Evolutionary conservation across 1,140 invertebrate genomes (phyloP).

Genomic region (Eulimnadia texana): DNA sequence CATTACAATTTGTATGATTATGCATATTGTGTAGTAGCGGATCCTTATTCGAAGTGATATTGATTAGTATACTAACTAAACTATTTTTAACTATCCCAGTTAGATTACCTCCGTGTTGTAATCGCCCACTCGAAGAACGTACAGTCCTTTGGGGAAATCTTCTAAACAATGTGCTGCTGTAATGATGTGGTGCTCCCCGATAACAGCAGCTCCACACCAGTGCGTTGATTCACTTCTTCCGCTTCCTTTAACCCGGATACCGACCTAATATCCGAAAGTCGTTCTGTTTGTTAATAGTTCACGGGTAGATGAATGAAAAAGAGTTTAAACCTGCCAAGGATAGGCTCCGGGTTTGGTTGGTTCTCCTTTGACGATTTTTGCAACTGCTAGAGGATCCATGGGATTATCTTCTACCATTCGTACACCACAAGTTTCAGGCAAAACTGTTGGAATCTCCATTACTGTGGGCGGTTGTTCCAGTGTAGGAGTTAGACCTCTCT

Average conservation of each 20-base stretch:
- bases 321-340: slow-evolving; percentile 52
- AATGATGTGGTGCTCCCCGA: slow-evolving; percentile 49
- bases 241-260: slow-evolving; percentile 42
- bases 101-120: slow-evolving; percentile 49
- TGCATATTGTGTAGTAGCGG: too few species aligned
- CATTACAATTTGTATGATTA: too few species aligned
- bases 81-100: too few species aligned
- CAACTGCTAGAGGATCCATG: slow-evolving; percentile 7
- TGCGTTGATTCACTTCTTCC: slow-evolving; percentile 37
- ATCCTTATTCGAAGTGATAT: too few species aligned
- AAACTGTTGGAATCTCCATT: not conserved
- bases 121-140: slow-evolving; percentile 52
- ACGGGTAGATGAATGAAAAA: not conserved
- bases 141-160: slow-evolving; percentile 47
- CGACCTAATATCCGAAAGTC: slow-evolving; percentile 44
- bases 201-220: slow-evolving; percentile 61
- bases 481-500: not conserved
- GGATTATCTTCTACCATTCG: slow-evolving; percentile 21
- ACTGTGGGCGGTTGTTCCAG: not conserved
- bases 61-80: too few species aligned
- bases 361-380: slow-evolving; percentile 30
- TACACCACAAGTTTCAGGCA: slow-evolving; percentile 21
- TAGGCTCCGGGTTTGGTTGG: slow-evolving; percentile 38
- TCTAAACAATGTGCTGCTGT: slow-evolving; percentile 66
- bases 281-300: not conserved